These are phyloP conservation scores for Cyanoderma ruficeps DNA, from an alignment of 2,113 vertebrate species.

Conservation along the genomic window DNA sequence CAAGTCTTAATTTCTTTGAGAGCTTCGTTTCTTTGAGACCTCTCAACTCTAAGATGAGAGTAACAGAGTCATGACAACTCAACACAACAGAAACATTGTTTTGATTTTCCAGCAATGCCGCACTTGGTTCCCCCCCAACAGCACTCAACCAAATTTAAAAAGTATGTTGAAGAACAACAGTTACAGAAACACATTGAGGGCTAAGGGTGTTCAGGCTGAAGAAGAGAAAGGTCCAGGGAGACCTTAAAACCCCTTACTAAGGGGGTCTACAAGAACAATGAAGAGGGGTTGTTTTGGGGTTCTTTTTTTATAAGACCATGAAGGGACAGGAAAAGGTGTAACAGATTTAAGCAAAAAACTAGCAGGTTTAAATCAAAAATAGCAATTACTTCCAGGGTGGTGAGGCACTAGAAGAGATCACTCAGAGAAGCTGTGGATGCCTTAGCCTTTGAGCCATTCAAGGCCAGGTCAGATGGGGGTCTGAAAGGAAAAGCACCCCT, in stretches of 20 bases:
- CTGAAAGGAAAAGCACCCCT: not conserved
- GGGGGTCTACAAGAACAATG: no score
- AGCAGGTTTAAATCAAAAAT: no score
- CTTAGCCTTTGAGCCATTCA: not conserved
- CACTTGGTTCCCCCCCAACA: not conserved
- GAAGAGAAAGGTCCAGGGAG: not conserved
- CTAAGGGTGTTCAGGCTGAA: not conserved
- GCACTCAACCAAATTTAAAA: not conserved
- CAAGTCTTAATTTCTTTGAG: not conserved
- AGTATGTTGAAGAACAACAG: not conserved
- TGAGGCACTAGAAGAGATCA: not conserved
- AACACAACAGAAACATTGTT: not conserved
- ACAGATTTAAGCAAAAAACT: not conserved
- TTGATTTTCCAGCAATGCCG: not conserved
- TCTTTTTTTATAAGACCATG: not conserved
- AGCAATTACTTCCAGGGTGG: not conserved
- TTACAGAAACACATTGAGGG: not conserved
- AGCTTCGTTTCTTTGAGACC: no score
- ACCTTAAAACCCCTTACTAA: not conserved
- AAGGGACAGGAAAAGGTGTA: not conserved
- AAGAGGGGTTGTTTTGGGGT: accelerated
- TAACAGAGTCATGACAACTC: accelerated
- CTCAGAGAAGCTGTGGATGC: not conserved
- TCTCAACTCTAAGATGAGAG: not conserved
- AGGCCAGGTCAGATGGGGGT: accelerated